These are phyloP conservation scores for human (Homo sapiens) DNA, from an alignment of 2,113 vertebrate genomes.

Conservation along the genomic window GRCh38 chr3:28847001-28847500, in stretches of 20 bases:
- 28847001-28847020: no score
- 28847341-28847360: conserved; percentile 75
- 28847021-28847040: neutral
- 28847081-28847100: neutral
- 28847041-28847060: neutral
- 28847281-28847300: conserved; percentile 66
- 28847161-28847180: neutral
- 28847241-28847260: neutral
- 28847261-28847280: conserved; percentile 4
- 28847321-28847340: conserved; percentile 62
- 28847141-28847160: neutral
- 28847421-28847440: neutral
- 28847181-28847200: conserved; percentile 33
- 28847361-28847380: conserved; percentile 74
- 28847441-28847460: no score
- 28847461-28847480: no score
- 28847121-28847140: neutral
- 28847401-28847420: neutral
- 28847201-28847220: conserved; percentile 48
- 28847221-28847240: conserved; percentile 28
- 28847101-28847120: neutral
- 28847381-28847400: conserved; percentile 54
- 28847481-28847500: neutral
- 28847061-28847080: neutral
- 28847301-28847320: conserved; percentile 72